These are phyloP conservation scores for Abrostola triplasia DNA, from an alignment of 2,888 invertebrate genomes.

Conservation along the genomic window DNA sequence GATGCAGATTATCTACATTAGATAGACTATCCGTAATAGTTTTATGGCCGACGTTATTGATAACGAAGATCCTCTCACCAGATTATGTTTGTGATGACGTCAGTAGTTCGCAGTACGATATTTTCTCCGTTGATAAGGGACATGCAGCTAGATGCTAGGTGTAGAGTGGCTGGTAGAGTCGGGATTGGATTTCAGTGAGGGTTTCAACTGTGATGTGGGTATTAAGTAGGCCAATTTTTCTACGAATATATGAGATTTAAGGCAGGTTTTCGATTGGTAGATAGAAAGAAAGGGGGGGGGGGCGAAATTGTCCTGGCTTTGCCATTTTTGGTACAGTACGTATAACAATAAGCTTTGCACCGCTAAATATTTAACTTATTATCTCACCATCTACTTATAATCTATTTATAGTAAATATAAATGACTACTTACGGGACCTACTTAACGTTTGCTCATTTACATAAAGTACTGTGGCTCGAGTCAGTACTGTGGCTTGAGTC, in stretches of 20 bases:
- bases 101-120: constrained; percentile 13
- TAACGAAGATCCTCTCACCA: constrained; percentile 19
- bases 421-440: constrained; percentile 44
- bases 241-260: constrained; percentile 2
- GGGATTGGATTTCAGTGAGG: constrained; percentile 3
- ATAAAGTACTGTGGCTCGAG: constrained; percentile 33
- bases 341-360: constrained; percentile 21
- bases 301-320: neutral
- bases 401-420: constrained; percentile 16
- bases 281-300: neutral
- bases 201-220: constrained; percentile 2
- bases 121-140: constrained; percentile 10
- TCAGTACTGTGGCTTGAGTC: neutral
- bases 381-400: constrained; percentile 19
- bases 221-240: constrained; percentile 3
- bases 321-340: constrained; percentile 8
- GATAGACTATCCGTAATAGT: constrained; percentile 16
- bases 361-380: constrained; percentile 14
- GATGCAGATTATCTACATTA: constrained; percentile 22
- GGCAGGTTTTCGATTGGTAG: neutral
- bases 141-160: constrained; percentile 9
- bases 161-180: neutral
- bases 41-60: constrained; percentile 3
- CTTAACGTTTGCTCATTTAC: constrained; percentile 52
- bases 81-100: constrained; percentile 16